Conservation (phyloP, 1,140 invertebrate genomes). For the Babylonia areolata region DNA sequence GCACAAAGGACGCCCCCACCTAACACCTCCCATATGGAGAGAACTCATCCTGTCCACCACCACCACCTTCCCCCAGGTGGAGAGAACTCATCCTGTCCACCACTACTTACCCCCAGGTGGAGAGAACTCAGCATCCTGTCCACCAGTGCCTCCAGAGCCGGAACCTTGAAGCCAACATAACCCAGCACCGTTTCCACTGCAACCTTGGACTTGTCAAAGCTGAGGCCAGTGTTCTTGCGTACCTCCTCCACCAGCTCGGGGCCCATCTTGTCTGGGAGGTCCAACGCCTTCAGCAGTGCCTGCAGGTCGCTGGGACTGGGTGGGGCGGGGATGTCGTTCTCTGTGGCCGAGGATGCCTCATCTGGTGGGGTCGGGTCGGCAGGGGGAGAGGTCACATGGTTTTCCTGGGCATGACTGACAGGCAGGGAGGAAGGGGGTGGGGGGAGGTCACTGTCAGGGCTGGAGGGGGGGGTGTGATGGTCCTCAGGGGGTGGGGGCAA, state of each 20-base stretch:
- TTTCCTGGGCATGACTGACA: background rate
- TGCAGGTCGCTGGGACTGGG: too few relatives aligned
- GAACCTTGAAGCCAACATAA: slow-evolving; percentile 67
- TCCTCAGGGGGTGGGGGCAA: background rate
- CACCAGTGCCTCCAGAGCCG: slow-evolving; percentile 60
- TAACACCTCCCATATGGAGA: too few relatives aligned
- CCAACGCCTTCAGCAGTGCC: background rate
- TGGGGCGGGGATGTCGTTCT: background rate
- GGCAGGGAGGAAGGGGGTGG: background rate
- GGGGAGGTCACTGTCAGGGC: background rate
- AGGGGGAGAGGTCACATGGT: background rate
- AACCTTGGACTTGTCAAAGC: slow-evolving; percentile 90
- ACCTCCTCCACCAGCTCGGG: slow-evolving; percentile 78
- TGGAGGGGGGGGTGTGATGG: background rate
- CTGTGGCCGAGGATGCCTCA: too few relatives aligned
- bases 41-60: too few relatives aligned
- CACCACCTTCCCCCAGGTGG: too few relatives aligned
- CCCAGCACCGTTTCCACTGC: slow-evolving; percentile 87
- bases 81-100: too few relatives aligned
- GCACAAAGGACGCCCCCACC: too few relatives aligned
- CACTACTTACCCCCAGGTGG: slow-evolving; percentile 52
- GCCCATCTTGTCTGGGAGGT: slow-evolving; percentile 54
- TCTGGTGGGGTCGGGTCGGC: too few relatives aligned
- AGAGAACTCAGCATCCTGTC: slow-evolving; percentile 57
- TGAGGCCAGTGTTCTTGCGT: slow-evolving; percentile 88